Percentiles rank a stretch among this genome's conserved stretches.
These are phyloP conservation scores for Fundulus diaphanus DNA, from an alignment of 2,797 vertebrate genomes.

Conservation along the genomic window DNA sequence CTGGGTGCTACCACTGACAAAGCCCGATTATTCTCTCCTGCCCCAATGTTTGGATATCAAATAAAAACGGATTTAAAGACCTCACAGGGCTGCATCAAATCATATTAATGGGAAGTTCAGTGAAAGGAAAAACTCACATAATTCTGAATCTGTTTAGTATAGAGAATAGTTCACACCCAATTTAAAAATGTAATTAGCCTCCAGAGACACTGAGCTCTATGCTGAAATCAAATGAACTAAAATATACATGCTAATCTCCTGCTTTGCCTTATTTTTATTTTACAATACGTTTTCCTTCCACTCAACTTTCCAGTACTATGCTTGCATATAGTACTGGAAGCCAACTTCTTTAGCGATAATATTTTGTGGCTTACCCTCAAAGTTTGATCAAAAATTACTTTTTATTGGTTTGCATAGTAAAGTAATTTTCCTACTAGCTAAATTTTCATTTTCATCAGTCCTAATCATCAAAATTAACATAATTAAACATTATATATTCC, in stretches of 20 bases:
- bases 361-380: neutral
- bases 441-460: neutral
- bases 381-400: neutral
- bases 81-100: neutral
- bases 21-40: too few relatives aligned
- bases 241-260: neutral
- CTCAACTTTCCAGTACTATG: neutral
- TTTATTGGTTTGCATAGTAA: neutral
- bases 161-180: neutral
- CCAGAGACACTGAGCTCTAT: neutral
- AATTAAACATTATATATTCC: neutral
- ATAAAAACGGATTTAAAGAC: too few relatives aligned
- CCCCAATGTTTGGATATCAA: too few relatives aligned
- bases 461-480: neutral
- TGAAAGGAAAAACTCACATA: neutral
- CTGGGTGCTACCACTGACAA: too few relatives aligned
- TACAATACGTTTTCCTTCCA: neutral
- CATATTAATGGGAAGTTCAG: neutral
- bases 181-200: too few relatives aligned
- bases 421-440: neutral
- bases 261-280: neutral
- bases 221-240: neutral
- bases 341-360: neutral
- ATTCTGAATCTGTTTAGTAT: neutral
- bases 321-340: neutral